phyloP scores from a whole-genome alignment of 2,888 invertebrate genomes.

The Lasioglossum lativentre region DNA sequence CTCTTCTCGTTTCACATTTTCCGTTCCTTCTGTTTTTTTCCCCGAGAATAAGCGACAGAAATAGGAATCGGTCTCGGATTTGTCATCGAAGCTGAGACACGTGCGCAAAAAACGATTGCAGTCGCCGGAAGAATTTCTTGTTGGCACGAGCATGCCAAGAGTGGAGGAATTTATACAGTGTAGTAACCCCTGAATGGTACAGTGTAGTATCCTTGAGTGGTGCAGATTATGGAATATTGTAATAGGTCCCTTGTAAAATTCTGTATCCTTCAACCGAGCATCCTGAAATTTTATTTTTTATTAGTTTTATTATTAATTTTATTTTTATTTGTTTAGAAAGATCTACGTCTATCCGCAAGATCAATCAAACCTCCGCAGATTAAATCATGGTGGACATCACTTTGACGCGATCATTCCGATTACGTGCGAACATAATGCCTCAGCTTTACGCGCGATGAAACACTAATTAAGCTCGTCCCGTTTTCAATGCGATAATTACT shows the following conservation, averaged over 20 bases:
- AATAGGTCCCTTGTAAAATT: too few species aligned
- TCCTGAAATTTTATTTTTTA: too few species aligned
- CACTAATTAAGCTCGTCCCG: neutral
- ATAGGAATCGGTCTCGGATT: neutral
- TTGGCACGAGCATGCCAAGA: neutral
- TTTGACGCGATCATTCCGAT: neutral
- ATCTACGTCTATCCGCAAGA: too few species aligned
- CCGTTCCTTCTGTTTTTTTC: neutral
- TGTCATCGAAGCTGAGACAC: neutral
- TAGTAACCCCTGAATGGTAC: neutral
- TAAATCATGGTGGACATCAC: neutral
- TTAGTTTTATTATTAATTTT: too few species aligned
- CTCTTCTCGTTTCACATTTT: conserved; percentile 14
- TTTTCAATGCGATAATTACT: neutral
- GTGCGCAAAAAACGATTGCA: neutral
- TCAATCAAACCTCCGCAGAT: neutral
- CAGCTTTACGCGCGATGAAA: neutral
- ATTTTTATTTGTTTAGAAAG: too few species aligned
- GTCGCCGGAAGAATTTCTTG: neutral
- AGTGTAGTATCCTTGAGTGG: too few species aligned
- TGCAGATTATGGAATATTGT: too few species aligned
- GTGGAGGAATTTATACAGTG: neutral
- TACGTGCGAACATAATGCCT: neutral
- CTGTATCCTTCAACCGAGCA: too few species aligned
- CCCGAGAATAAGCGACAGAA: neutral